phyloP scores from a whole-genome alignment of 2,888 invertebrate genomes.

The Synergus itoensis region DNA sequence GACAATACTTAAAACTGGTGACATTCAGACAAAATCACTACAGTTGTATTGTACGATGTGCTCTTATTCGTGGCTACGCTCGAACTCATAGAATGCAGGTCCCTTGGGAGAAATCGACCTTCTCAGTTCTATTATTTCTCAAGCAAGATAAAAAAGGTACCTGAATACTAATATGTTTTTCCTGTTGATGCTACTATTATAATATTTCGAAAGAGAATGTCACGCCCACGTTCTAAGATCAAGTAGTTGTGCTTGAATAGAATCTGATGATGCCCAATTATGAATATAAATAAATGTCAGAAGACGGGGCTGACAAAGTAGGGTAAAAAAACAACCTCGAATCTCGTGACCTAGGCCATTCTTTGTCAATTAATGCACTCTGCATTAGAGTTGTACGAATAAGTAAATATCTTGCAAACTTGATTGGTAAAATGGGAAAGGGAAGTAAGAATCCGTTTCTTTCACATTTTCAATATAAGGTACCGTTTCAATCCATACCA shows the following conservation, averaged over 20 bases:
- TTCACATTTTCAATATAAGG: no score
- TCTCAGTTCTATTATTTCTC: neutral
- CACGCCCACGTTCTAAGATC: neutral
- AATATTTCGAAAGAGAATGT: neutral
- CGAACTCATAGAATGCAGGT: neutral
- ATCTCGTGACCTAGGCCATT: neutral
- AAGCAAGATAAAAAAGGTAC: neutral
- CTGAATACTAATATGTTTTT: neutral
- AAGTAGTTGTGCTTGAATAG: neutral
- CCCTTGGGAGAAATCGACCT: neutral
- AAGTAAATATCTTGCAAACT: no score
- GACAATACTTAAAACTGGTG: neutral
- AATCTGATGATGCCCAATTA: neutral
- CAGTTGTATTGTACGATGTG: neutral
- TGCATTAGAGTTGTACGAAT: neutral
- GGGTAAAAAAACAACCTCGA: neutral
- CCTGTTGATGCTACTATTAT: slow-evolving; percentile 9
- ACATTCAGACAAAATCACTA: neutral
- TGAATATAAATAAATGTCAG: neutral
- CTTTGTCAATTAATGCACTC: neutral
- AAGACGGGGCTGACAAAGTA: neutral
- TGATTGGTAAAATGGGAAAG: no score
- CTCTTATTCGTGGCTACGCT: neutral
- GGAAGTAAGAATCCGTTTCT: no score
- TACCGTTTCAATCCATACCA: neutral